Evolutionary conservation across 2,888 invertebrate species (phyloP).

Genomic region (Allacma fusca): DNA sequence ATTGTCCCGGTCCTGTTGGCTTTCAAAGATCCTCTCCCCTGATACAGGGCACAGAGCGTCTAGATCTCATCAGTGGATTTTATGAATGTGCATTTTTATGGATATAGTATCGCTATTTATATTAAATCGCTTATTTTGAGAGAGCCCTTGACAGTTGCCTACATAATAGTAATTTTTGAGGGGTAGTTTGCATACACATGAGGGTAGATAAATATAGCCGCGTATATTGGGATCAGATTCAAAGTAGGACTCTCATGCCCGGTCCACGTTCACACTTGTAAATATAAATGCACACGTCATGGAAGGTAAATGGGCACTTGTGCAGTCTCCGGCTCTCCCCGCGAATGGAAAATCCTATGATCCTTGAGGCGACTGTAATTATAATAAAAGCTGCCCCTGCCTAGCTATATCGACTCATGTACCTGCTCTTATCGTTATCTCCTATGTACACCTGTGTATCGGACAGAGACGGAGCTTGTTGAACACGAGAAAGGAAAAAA

Average conservation of each 20-base stretch:
- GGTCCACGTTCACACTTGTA: neutral
- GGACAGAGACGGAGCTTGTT: neutral
- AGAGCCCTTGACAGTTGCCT: neutral
- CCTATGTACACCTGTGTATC: neutral
- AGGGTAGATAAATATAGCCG: neutral
- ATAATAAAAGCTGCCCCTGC: neutral
- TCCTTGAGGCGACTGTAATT: neutral
- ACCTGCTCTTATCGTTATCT: slow-evolving; percentile 9
- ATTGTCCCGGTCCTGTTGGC: neutral
- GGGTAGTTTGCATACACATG: neutral
- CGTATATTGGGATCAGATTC: neutral
- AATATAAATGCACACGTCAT: slow-evolving; percentile 23
- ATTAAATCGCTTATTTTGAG: neutral
- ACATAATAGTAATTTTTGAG: neutral
- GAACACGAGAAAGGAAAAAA: neutral
- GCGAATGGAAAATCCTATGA: neutral
- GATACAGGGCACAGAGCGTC: neutral
- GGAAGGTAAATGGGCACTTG: slow-evolving; percentile 3
- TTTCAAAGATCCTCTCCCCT: neutral
- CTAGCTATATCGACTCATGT: neutral
- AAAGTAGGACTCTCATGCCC: neutral
- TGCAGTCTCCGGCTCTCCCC: neutral
- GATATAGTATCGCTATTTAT: neutral
- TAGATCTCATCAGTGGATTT: neutral
- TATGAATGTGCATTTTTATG: neutral